These are phyloP conservation scores for Ridgeia piscesae DNA, from an alignment of 1,140 invertebrate genomes.

Conservation along the genomic window DNA sequence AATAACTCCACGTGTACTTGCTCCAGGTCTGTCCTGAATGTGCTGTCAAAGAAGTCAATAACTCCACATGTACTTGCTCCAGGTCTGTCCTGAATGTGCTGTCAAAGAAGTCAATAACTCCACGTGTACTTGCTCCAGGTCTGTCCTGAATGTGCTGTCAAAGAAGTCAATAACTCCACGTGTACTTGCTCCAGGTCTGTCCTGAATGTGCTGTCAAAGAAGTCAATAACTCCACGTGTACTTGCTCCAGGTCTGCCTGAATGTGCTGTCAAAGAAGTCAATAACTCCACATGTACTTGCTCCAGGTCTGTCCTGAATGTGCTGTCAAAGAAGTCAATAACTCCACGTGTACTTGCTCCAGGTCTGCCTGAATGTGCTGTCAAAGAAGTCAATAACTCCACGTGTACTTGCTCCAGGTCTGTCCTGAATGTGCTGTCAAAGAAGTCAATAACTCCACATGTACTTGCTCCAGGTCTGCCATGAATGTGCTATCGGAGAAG, in stretches of 20 bases:
- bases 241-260: background rate
- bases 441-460: background rate
- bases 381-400: background rate
- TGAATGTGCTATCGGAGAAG: slow-evolving; percentile 9
- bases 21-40: background rate
- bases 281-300: background rate
- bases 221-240: background rate
- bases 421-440: background rate
- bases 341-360: background rate
- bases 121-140: background rate
- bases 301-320: background rate
- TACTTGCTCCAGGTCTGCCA: slow-evolving; percentile 1
- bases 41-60: background rate
- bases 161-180: background rate
- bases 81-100: background rate
- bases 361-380: background rate
- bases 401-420: background rate
- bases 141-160: background rate
- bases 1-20: background rate
- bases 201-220: background rate
- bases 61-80: background rate
- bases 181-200: background rate
- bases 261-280: background rate
- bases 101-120: background rate
- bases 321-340: background rate